A percentile compares a stretch with the other conserved stretches of the same genome.
Conservation (phyloP, 2,797 vertebrate species). For the Pseudochaenichthys georgianus region DNA sequence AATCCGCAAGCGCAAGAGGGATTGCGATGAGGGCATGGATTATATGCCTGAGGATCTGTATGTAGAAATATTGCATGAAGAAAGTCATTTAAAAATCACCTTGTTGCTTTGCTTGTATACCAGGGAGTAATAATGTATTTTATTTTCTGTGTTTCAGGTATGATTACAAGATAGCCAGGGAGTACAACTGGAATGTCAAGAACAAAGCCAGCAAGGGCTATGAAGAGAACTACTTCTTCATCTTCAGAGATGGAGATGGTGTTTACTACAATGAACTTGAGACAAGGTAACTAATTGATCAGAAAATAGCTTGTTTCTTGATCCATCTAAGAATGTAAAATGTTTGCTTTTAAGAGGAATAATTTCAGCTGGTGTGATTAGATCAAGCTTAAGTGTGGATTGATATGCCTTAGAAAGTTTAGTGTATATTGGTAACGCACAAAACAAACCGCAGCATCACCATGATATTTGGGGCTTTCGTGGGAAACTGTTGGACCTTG, state of each 20-base stretch:
- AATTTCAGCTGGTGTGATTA: background rate
- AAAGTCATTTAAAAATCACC: background rate
- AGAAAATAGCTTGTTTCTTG: background rate
- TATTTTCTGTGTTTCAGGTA: conserved; percentile 82
- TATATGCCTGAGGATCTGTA: conserved; percentile 94
- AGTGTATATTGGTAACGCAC: background rate
- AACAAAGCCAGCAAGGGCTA: conserved; percentile 99
- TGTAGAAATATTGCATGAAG: conserved; percentile 43
- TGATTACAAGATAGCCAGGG: conserved; percentile 96
- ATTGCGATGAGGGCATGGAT: conserved; percentile 92
- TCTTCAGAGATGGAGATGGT: conserved; percentile 94
- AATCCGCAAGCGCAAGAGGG: conserved; percentile 92
- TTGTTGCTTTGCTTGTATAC: background rate
- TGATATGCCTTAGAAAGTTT: background rate
- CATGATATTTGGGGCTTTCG: background rate
- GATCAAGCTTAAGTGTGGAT: background rate
- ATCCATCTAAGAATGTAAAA: background rate
- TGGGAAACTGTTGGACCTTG: background rate
- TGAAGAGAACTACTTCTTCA: conserved; percentile 98
- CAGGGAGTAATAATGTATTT: background rate
- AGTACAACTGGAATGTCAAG: conserved; percentile 99
- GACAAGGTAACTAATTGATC: conserved; percentile 84
- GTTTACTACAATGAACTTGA: conserved; percentile 98
- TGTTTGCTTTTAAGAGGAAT: background rate
- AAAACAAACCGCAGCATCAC: background rate